Percentiles rank a stretch among this genome's conserved stretches.
Evolutionary conservation across 2,113 vertebrate genomes (phyloP).

Genomic region (Ciconia boyciana): DNA sequence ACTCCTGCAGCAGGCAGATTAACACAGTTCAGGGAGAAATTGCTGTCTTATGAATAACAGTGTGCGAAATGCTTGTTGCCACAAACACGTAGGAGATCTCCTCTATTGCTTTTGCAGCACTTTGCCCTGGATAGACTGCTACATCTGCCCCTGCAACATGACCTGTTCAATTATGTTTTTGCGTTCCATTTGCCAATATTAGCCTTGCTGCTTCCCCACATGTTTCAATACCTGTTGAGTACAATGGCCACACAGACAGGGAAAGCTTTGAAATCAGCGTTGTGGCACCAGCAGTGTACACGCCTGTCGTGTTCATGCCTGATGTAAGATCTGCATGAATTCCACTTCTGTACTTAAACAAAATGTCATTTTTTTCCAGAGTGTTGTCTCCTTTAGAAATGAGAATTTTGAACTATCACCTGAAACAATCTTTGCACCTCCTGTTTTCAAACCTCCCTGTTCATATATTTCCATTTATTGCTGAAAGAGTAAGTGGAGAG

Average conservation of each 20-base stretch:
- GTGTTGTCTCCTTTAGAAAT: neutral
- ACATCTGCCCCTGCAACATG: neutral
- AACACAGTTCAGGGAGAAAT: neutral
- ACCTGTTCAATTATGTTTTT: neutral
- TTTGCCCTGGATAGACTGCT: neutral
- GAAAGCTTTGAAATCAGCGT: neutral
- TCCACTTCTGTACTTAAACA: neutral
- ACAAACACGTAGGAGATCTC: neutral
- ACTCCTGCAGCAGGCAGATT: neutral
- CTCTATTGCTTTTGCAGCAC: neutral
- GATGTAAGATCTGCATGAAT: neutral
- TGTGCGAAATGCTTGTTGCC: neutral
- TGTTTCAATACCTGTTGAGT: neutral
- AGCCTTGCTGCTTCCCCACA: neutral
- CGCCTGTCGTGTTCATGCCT: neutral
- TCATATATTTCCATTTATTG: constrained; percentile 1
- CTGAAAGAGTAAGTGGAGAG: neutral
- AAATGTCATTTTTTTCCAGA: neutral
- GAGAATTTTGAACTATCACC: neutral
- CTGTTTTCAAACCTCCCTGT: neutral
- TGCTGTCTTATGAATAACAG: neutral
- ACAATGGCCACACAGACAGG: neutral
- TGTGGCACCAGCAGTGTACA: neutral
- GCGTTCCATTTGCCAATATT: neutral
- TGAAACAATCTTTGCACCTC: neutral